phyloP scores from a whole-genome alignment of 1,140 invertebrate species.

The Diachasmimorpha longicaudata region DNA sequence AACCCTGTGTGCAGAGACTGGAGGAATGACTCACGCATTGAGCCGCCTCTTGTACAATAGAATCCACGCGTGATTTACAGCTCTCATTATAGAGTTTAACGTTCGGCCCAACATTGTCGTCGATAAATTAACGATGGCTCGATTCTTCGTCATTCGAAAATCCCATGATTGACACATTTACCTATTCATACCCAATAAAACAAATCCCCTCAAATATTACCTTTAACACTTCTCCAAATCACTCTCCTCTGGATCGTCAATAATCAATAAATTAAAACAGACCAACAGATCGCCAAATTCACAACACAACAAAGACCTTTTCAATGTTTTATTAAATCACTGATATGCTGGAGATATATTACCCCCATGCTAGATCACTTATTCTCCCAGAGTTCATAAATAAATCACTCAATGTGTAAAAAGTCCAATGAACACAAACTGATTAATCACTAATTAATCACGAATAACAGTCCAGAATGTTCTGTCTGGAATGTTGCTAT shows the following conservation, averaged over 20 bases:
- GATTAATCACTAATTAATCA: neutral
- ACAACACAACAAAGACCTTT: neutral
- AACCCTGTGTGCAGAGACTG: neutral
- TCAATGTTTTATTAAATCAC: neutral
- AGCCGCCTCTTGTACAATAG: slow-evolving; percentile 31
- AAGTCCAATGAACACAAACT: neutral
- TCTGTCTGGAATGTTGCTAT: neutral
- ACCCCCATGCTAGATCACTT: neutral
- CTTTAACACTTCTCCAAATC: neutral
- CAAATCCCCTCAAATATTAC: neutral
- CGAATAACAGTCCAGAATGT: neutral
- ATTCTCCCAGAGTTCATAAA: neutral
- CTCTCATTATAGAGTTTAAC: slow-evolving; percentile 62
- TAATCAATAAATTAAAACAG: neutral
- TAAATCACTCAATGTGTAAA: neutral
- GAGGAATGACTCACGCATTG: slow-evolving; percentile 29
- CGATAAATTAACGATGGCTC: slow-evolving; percentile 18
- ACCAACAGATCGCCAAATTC: neutral
- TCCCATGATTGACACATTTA: too few species aligned
- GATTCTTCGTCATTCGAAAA: neutral
- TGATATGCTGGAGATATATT: neutral
- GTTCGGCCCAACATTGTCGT: slow-evolving; percentile 39
- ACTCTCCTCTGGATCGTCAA: neutral
- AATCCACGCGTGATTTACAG: slow-evolving; percentile 56
- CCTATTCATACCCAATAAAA: too few species aligned